Evolutionary conservation across 2,888 invertebrate species (phyloP).

Genomic region (Melieria picta): DNA sequence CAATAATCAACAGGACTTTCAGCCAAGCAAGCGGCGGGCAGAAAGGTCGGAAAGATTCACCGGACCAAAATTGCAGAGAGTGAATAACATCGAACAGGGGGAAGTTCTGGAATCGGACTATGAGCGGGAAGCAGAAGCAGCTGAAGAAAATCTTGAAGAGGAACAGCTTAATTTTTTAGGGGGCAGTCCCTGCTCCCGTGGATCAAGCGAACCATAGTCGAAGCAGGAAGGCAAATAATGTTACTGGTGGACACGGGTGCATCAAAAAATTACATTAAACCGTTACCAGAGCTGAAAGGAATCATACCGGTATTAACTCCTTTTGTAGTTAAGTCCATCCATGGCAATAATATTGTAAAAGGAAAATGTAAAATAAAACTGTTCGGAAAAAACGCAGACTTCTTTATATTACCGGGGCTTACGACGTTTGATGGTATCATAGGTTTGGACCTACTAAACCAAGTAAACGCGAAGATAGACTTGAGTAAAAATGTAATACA

Average conservation of each 20-base stretch:
- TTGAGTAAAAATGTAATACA: constrained; percentile 33
- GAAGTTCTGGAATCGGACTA: not conserved
- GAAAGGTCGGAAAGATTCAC: constrained; percentile 13
- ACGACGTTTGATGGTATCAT: constrained; percentile 42
- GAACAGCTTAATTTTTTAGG: constrained; percentile 12
- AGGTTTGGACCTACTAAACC: constrained; percentile 41
- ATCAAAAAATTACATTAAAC: constrained; percentile 40
- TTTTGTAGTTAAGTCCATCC: constrained; percentile 37
- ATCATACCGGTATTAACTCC: constrained; percentile 27
- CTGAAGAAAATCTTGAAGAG: constrained; percentile 16
- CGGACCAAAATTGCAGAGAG: constrained; percentile 15
- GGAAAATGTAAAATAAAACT: constrained; percentile 38
- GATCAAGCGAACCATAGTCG: not conserved
- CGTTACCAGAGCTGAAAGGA: constrained; percentile 23
- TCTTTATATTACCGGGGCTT: constrained; percentile 36
- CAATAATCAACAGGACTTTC: constrained; percentile 9
- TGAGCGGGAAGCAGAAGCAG: not conserved
- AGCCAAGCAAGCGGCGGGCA: constrained; percentile 12
- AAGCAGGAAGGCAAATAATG: constrained; percentile 11
- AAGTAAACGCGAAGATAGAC: constrained; percentile 36
- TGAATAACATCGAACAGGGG: not conserved
- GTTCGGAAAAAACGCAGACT: constrained; percentile 37
- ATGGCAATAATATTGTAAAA: constrained; percentile 34
- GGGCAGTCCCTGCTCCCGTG: constrained; percentile 15
- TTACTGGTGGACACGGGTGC: constrained; percentile 37